Evolutionary conservation across 2,888 invertebrate species (phyloP), one percentile per base, ranked within the genome.

Genomic region (Drymonia ruficornis): DNA sequence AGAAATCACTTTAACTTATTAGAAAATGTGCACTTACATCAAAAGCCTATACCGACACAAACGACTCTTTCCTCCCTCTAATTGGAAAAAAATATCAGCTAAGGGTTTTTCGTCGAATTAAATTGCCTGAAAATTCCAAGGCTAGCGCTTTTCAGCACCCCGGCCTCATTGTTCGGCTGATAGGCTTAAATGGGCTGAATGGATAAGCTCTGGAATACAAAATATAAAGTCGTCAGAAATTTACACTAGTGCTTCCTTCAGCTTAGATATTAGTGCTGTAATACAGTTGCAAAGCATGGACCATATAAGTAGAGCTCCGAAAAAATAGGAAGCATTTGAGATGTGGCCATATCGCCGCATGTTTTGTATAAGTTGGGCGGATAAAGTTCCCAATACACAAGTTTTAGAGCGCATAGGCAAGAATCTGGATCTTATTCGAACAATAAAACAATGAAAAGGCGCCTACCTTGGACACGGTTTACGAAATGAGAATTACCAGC

Each of bases 51-150:
- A 59, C 53, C 46, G 55, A 52, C 51, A 49, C 49, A 56, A 61
- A 57, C 58, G 50, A 53, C 55, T 56, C 44, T 46, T 48, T 50
- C 56, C 46, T 53, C 45, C 45, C 55, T 62, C 71, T 71, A 71
- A 70, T 68, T 68, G 71, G 60, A 68, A 70, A 71, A 70, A 68
- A 70, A 71, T 70, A 63, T 63, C 60, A 55, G 56, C 58, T 56
- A 65, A 60, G 51, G 59, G 56, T 63, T 67, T 65, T 62, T 53
- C 58, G 46, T 60, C 49, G 63, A 70, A 70, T 70, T 65, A 71
- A 70, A 71, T 66, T 61, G 62, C 54, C 63, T 62, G 61, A 71
- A 70, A 61, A 65, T 63, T 61, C 60, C 56, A 50, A 59, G 49
- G 56, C 60, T 57, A 62, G 63, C 68, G 61, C 51, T 65, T 50